Evolutionary conservation across 2,797 vertebrate genomes (phyloP).

Genomic region (Eremophila alpestris): DNA sequence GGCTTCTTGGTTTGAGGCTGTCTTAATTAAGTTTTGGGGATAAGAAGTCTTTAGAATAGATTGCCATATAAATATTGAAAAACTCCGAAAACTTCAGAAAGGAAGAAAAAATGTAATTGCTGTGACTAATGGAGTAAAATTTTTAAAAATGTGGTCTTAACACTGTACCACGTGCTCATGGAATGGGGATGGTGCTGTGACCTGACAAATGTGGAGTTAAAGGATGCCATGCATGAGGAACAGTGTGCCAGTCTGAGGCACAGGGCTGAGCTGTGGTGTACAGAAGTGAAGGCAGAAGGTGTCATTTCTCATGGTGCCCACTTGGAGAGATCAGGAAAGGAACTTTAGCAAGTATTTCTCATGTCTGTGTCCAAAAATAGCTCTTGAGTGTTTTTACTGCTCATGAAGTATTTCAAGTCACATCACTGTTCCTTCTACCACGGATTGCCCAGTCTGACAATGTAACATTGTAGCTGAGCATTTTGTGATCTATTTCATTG

Average conservation of each 20-base stretch:
- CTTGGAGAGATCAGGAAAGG: not conserved
- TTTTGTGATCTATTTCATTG: not conserved
- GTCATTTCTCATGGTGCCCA: fast-evolving
- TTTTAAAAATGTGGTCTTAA: not conserved
- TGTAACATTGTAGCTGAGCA: fast-evolving
- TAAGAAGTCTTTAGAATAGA: not conserved
- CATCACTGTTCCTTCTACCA: not conserved
- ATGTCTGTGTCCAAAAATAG: not conserved
- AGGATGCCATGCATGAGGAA: fast-evolving
- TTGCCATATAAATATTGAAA: not conserved
- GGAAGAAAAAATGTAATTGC: not conserved
- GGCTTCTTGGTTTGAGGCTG: not conserved
- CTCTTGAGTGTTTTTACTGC: not conserved
- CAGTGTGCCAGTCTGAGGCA: fast-evolving
- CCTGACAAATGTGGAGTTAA: not conserved
- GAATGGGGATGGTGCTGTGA: not conserved
- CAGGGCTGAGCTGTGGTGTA: not conserved
- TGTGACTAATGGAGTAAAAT: not conserved
- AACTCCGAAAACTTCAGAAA: not conserved
- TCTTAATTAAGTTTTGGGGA: not conserved
- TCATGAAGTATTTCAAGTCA: not conserved
- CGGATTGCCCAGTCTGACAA: not conserved
- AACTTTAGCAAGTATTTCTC: not conserved
- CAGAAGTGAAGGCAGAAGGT: not conserved
- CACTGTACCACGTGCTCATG: fast-evolving